Evolutionary conservation across 2,888 invertebrate species (phyloP).

Genomic region (Caenorhabditis becei): DNA sequence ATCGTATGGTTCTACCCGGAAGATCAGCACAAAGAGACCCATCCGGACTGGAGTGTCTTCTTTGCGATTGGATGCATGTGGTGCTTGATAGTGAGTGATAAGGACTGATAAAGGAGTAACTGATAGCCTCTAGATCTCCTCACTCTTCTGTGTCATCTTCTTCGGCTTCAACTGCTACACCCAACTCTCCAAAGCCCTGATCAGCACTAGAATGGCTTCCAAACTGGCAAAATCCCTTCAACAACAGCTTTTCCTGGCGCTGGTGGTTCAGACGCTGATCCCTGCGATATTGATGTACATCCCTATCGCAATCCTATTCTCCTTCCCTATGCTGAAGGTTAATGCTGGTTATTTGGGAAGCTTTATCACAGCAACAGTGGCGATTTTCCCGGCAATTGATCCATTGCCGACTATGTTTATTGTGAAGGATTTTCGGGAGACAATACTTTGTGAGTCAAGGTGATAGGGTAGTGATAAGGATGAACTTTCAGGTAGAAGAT

Average conservation of each 20-base stretch:
- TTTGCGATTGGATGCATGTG: neutral
- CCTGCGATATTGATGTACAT: neutral
- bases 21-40: neutral
- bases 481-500: neutral
- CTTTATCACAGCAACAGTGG: constrained; percentile 5
- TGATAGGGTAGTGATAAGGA: neutral
- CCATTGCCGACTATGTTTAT: constrained; percentile 24
- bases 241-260: constrained; percentile 14
- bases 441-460: neutral
- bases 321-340: constrained; percentile 18
- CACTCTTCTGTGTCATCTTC: constrained; percentile 13
- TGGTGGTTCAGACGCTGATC: constrained; percentile 12
- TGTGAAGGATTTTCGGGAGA: neutral
- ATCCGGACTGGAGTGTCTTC: neutral
- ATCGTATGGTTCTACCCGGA: neutral
- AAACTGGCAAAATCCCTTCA: constrained; percentile 6
- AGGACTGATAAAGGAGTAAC: neutral
- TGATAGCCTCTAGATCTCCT: neutral
- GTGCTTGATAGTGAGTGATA: neutral
- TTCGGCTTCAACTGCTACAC: constrained; percentile 21
- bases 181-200: neutral
- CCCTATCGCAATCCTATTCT: neutral
- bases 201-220: neutral
- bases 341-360: neutral
- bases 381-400: constrained; percentile 12